Evolutionary conservation across 2,113 vertebrate species (phyloP), one percentile per base, ranked within the genome.

Genomic region (Rhabdornis inornatus): DNA sequence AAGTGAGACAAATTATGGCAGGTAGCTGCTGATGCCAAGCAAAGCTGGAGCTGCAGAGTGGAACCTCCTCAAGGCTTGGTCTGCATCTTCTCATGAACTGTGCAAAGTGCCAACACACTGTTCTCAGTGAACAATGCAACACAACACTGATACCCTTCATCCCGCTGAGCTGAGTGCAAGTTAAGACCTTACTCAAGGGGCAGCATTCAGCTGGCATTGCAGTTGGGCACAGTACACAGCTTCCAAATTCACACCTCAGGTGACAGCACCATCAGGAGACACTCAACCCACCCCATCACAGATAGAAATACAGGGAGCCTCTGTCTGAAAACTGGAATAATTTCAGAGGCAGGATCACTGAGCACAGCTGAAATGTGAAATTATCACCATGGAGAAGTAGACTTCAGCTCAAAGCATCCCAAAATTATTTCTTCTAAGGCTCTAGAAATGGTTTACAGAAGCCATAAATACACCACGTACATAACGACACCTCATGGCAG

Each of bases 331-430:
- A 47, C 7, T 4, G 18, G 56, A 59, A 83, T 88, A 24, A 52
- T 90, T 90, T 64, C 0, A 0, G 79, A 79, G 79, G 53, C 2
- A 2, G 53, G 14, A 63, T 71, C 57, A 42, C 47, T 0, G 2
- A 88, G 65, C 82, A 55, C 56, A 92, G 79, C 39, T 60, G 70
- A 49, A 60, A 83, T 6, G 8, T 60, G 70, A 83, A 88, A 79
- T 66, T 78, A 78, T 93, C 96, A 86, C 89, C 89, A 76, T 76
- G 83, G 75, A 93, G 91, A 92, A 92, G 75, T 1, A 64, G 83
- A 53, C 40, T 95, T 56, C 83, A 35, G 61, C 2, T 6, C 10
- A 11, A 33, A 83, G 53, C 53, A 69, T 64, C 86, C 66, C 49
- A 37, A 79, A 93, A 76, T 24, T 4, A 76, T 85, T 87, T 79